A percentile compares a stretch with the other conserved stretches of the same genome.
phyloP scores from a whole-genome alignment of 2,113 vertebrate genomes.

The Aepyceros melampus region DNA sequence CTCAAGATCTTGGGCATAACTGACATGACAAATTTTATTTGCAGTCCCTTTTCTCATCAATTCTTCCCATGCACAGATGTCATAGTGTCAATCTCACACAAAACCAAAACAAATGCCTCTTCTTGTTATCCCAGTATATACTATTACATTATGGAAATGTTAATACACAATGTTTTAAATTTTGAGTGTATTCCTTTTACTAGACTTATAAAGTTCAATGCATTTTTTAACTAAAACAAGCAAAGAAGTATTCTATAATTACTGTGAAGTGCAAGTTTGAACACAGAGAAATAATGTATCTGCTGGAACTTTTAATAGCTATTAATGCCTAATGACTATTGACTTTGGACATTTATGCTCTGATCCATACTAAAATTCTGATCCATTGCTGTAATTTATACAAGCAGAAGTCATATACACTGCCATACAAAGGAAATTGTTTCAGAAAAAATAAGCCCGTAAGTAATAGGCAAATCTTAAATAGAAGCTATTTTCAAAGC shows the following conservation, averaged over 20 bases:
- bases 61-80: not conserved
- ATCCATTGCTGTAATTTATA: slow-evolving; percentile 11
- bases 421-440: not conserved
- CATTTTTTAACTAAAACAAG: not conserved
- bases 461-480: slow-evolving; percentile 13
- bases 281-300: not conserved
- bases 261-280: not conserved
- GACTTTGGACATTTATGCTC: slow-evolving; percentile 19
- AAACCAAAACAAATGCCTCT: not conserved
- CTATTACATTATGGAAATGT: not conserved
- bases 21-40: not conserved
- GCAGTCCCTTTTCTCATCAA: not conserved
- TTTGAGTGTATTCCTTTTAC: not conserved
- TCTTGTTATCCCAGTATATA: not conserved
- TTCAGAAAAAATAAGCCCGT: not conserved
- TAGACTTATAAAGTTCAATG: not conserved
- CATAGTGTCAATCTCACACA: not conserved
- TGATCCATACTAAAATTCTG: not conserved
- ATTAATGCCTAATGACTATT: not conserved
- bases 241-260: not conserved
- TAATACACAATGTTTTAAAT: slow-evolving; percentile 16
- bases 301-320: not conserved
- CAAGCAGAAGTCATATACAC: not conserved
- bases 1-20: not conserved
- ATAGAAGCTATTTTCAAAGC: slow-evolving; percentile 33